Percentiles rank a stretch among this genome's conserved stretches.
Evolutionary conservation across 2,888 invertebrate genomes (phyloP).

Genomic region (Andrena dorsata): DNA sequence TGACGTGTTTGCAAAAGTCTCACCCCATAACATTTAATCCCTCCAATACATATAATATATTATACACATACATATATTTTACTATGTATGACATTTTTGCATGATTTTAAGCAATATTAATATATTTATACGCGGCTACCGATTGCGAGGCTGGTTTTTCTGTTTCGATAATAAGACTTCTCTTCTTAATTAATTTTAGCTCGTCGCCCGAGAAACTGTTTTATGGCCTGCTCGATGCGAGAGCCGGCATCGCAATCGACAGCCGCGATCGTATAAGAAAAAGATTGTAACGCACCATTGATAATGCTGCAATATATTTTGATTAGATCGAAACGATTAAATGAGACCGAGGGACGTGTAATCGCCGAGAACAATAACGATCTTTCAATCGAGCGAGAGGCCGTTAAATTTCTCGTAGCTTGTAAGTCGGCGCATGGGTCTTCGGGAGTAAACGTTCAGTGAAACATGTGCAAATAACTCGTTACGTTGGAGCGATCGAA

Average conservation of each 20-base stretch:
- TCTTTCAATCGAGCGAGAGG: slow-evolving; percentile 34
- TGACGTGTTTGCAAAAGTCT: slow-evolving; percentile 65
- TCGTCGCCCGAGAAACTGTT: slow-evolving; percentile 16
- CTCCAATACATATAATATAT: slow-evolving; percentile 79
- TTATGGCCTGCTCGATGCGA: slow-evolving; percentile 31
- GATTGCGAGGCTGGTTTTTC: slow-evolving; percentile 37
- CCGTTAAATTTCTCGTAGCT: slow-evolving; percentile 23
- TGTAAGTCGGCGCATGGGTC: slow-evolving; percentile 4
- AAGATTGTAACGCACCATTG: slow-evolving; percentile 79
- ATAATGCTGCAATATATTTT: slow-evolving; percentile 82
- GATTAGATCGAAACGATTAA: slow-evolving; percentile 77
- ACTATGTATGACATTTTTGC: slow-evolving; percentile 80
- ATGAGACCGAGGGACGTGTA: slow-evolving; percentile 55
- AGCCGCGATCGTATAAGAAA: slow-evolving; percentile 71
- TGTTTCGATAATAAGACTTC: slow-evolving; percentile 29
- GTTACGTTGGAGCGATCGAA: slow-evolving; percentile 11
- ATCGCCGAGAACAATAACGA: slow-evolving; percentile 55
- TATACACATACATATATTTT: slow-evolving; percentile 78
- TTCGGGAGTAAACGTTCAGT: slow-evolving; percentile 10
- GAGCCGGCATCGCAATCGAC: slow-evolving; percentile 42
- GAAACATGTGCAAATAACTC: slow-evolving; percentile 31
- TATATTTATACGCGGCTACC: slow-evolving; percentile 73
- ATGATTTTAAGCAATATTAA: slow-evolving; percentile 83
- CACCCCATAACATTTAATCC: slow-evolving; percentile 78
- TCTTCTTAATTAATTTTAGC: not conserved